These are phyloP conservation scores for Pseudomyrmex gracilis DNA, from an alignment of 1,140 invertebrate genomes.

Conservation along the genomic window DNA sequence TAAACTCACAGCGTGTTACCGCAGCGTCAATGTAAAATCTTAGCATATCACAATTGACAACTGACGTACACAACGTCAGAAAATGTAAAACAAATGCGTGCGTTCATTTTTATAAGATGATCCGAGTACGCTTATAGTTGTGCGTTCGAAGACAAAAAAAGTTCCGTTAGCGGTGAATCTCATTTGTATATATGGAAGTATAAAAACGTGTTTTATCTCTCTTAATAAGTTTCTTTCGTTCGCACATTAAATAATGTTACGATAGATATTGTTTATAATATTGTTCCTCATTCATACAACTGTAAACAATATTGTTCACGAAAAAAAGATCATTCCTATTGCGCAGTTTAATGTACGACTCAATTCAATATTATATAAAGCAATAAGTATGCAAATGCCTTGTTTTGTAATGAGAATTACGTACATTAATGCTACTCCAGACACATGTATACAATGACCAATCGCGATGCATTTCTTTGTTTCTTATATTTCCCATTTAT, in stretches of 20 bases:
- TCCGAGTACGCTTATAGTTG: constrained; percentile 33
- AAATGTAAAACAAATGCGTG: constrained; percentile 4
- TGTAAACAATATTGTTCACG: neutral
- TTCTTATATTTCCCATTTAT: constrained; percentile 51
- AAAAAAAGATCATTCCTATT: constrained; percentile 59
- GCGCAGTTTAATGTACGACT: constrained; percentile 41
- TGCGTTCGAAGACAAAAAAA: constrained; percentile 2
- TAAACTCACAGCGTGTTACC: neutral
- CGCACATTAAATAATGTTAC: neutral
- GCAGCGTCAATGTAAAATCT: constrained; percentile 33
- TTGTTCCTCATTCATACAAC: constrained; percentile 39
- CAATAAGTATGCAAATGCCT: constrained; percentile 36
- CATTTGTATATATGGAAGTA: neutral
- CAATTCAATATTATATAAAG: constrained; percentile 26
- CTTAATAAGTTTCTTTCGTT: neutral
- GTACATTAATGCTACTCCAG: neutral
- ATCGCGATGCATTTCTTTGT: constrained; percentile 43
- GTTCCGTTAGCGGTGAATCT: constrained; percentile 50
- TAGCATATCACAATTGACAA: constrained; percentile 46
- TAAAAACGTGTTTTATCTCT: neutral
- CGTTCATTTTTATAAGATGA: constrained; percentile 47
- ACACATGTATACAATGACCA: constrained; percentile 20
- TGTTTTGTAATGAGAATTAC: constrained; percentile 7
- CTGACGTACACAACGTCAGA: neutral
- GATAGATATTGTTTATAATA: neutral